Evolutionary conservation across 2,797 vertebrate species (phyloP), one percentile per base, ranked within the genome.

Genomic region (Melanotaenia maccullochi): DNA sequence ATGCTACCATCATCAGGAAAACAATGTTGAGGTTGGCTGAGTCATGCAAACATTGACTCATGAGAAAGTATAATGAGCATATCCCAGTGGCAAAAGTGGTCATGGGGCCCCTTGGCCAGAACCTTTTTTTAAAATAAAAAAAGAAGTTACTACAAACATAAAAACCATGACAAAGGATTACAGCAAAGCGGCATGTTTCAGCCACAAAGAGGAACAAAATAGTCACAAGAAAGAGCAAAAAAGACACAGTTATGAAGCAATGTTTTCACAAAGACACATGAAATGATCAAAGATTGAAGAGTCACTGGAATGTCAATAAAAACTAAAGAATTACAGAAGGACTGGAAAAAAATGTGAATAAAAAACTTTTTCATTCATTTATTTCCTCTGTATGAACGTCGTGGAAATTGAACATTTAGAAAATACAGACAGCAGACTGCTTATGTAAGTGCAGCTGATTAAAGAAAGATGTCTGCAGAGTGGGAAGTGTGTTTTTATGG

Each of bases 401-500:
- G 28, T 62, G n/a, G 0, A 22, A 44, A 62, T 22, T 62, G 14
- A 68, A 54, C 30, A 62, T 36, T 58, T 63, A 38, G 3, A 62
- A 66, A 68, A 64, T 24, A 28, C 24, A 73, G 70, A 65, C 14
- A 51, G 70, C 60, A 54, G 28, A 35, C 7, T 2, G 0, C 24
- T 83, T 70, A 78, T 80, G 57, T 70, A 81, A 78, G 58, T 56
- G 40, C 33, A 71, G 25, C 40, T 42, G 28, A 25, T 60, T 73
- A 52, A 58, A 60, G 32, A 76, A 61, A 65, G 71, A 71, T 73
- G 74, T 58, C 60, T 61, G 78, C 2, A 1, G 71, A 78, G 79
- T 54, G 38, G 64, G 65, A 77, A 82, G 56, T 78, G 70, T 81
- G 74, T 79, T 71, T 71, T 69, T 36, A 67, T 78, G 73, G 72